Conservation (phyloP, 2,797 vertebrate species). For the Telmatherina bonti region DNA sequence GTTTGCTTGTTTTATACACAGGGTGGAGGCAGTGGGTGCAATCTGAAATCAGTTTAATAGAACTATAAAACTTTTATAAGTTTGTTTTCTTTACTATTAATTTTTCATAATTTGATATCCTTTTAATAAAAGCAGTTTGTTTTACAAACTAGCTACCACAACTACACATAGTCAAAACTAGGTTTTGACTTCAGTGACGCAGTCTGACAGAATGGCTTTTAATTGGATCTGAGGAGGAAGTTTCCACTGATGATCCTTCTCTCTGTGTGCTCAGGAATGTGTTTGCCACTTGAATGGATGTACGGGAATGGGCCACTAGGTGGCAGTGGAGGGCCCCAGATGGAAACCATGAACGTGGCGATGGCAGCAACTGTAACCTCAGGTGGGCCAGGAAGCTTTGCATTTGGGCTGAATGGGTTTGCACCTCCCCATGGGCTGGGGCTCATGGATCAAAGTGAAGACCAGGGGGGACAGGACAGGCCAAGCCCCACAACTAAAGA, state of each 20-base stretch:
- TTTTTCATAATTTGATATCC: not conserved
- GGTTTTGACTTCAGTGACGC: too few species aligned
- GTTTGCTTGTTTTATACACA: not conserved
- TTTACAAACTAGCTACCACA: not conserved
- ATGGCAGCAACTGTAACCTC: slow-evolving; percentile 86
- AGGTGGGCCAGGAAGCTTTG: slow-evolving; percentile 97
- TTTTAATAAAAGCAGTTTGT: not conserved
- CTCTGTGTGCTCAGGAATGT: slow-evolving; percentile 62
- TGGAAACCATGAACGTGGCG: slow-evolving; percentile 91
- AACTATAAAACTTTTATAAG: too few species aligned
- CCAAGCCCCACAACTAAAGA: slow-evolving; percentile 88
- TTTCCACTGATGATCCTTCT: too few species aligned
- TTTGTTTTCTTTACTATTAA: too few species aligned
- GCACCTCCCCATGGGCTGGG: slow-evolving; percentile 70
- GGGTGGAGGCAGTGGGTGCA: too few species aligned
- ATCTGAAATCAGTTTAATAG: too few species aligned
- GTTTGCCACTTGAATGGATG: slow-evolving; percentile 74
- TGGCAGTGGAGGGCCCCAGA: slow-evolving; percentile 83
- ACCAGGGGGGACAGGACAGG: slow-evolving; percentile 84
- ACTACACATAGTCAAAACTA: too few species aligned
- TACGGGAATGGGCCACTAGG: slow-evolving; percentile 74
- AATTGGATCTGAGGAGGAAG: too few species aligned
- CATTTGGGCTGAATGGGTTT: slow-evolving; percentile 88
- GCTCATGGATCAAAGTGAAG: slow-evolving; percentile 81
- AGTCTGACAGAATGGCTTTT: too few species aligned